These are phyloP conservation scores for Aphelocoma californica DNA, from an alignment of 2,797 vertebrate genomes.

Conservation along the genomic window DNA sequence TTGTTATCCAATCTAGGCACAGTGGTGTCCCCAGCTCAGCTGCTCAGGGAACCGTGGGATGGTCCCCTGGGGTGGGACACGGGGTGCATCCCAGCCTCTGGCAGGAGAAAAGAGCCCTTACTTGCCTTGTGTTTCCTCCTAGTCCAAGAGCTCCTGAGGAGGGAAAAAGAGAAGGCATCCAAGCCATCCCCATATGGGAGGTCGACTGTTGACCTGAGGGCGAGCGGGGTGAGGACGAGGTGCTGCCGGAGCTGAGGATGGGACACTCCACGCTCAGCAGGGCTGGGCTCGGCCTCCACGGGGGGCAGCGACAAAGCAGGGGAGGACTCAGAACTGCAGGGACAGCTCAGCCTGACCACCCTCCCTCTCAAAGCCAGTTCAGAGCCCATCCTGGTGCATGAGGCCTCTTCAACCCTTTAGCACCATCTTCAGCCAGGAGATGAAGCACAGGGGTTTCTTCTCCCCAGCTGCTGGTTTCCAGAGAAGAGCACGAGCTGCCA, in stretches of 20 bases:
- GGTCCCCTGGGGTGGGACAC: background rate
- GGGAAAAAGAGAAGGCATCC: background rate
- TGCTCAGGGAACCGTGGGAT: background rate
- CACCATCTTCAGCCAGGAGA: background rate
- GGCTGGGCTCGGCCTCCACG: background rate
- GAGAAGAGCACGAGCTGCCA: background rate
- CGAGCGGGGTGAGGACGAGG: accelerated
- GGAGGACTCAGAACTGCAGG: background rate
- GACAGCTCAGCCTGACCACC: background rate
- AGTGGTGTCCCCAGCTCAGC: background rate
- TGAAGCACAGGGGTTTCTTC: background rate
- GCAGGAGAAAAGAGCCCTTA: background rate
- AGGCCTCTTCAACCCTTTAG: background rate
- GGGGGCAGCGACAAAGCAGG: background rate
- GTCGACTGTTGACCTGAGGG: background rate
- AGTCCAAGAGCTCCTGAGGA: slow-evolving; percentile 64
- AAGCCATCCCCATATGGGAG: accelerated
- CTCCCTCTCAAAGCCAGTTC: accelerated
- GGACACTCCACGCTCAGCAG: background rate
- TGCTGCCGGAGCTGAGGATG: background rate
- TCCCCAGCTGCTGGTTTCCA: background rate
- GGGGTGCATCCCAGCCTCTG: accelerated
- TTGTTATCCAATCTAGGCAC: accelerated
- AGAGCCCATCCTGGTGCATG: background rate
- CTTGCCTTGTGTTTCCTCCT: background rate